phyloP scores from a whole-genome alignment of 2,888 invertebrate genomes.

The Gortyna flavago region DNA sequence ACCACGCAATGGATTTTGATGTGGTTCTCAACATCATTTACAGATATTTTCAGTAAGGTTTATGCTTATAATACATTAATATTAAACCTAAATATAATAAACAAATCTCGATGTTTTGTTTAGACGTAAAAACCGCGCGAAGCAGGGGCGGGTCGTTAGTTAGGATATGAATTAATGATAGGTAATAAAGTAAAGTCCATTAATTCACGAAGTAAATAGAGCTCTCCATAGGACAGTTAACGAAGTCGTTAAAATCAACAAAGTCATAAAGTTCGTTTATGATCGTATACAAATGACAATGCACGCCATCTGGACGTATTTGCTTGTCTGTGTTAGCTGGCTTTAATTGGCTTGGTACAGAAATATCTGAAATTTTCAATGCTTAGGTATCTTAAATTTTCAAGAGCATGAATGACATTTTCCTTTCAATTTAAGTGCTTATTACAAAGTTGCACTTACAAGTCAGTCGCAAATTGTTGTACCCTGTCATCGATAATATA shows the following conservation, averaged over 20 bases:
- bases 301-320: conserved; percentile 40
- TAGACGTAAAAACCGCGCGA: no score
- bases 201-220: conserved; percentile 59
- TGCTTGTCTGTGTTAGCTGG: conserved; percentile 21
- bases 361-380: neutral
- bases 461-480: neutral
- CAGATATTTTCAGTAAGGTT: neutral
- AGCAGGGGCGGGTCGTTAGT: neutral
- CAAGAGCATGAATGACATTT: neutral
- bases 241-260: conserved; percentile 47
- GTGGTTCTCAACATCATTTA: neutral
- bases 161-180: conserved; percentile 16
- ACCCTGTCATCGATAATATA: no score
- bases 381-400: neutral
- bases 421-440: neutral
- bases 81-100: neutral
- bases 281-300: conserved; percentile 56
- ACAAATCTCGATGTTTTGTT: neutral
- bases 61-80: neutral
- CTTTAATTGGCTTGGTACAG: conserved; percentile 19
- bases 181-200: conserved; percentile 53
- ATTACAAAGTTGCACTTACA: neutral
- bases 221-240: conserved; percentile 47
- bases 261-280: conserved; percentile 54
- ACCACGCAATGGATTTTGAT: no score